These are phyloP conservation scores for Hirundichthys speculiger DNA, from an alignment of 2,113 vertebrate genomes.

Conservation along the genomic window DNA sequence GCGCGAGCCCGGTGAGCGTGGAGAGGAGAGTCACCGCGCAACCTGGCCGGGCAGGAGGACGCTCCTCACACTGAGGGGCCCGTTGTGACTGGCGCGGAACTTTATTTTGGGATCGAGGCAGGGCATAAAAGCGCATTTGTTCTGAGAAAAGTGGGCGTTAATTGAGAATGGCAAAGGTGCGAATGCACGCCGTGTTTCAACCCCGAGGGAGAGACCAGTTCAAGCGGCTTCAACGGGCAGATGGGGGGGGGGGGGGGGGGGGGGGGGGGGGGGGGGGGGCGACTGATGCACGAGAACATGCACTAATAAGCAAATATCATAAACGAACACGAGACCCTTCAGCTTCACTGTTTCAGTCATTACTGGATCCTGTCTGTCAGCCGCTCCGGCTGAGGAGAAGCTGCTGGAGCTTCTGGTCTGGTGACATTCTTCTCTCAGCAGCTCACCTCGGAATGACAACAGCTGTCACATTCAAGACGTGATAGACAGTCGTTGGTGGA, in stretches of 20 bases:
- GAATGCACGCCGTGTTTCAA: slow-evolving; percentile 12
- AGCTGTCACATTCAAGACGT: background rate
- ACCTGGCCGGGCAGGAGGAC: background rate
- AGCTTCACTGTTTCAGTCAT: no score
- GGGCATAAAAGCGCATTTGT: slow-evolving; percentile 45
- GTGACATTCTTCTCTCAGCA: slow-evolving; percentile 42
- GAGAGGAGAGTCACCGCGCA: slow-evolving; percentile 13
- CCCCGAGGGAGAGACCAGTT: background rate
- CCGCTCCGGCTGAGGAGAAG: background rate
- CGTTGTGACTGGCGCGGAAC: slow-evolving; percentile 28
- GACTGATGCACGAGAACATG: no score
- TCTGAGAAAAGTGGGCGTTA: slow-evolving; percentile 54
- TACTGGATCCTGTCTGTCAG: no score
- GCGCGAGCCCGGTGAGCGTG: slow-evolving; percentile 45
- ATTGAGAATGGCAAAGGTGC: slow-evolving; percentile 58
- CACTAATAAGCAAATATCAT: no score
- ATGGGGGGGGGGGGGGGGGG: no score
- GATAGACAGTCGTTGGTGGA: no score
- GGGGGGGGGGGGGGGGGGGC: no score
- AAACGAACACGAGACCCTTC: no score
- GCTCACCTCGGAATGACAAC: slow-evolving; percentile 13
- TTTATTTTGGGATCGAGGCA: slow-evolving; percentile 34
- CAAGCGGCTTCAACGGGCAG: no score
- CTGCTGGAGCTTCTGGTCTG: slow-evolving; percentile 43
- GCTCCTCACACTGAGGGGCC: slow-evolving; percentile 5